Percentiles rank a stretch among this genome's conserved stretches.
These are phyloP conservation scores for Camponotus floridanus DNA, from an alignment of 1,140 invertebrate genomes.

Conservation along the genomic window DNA sequence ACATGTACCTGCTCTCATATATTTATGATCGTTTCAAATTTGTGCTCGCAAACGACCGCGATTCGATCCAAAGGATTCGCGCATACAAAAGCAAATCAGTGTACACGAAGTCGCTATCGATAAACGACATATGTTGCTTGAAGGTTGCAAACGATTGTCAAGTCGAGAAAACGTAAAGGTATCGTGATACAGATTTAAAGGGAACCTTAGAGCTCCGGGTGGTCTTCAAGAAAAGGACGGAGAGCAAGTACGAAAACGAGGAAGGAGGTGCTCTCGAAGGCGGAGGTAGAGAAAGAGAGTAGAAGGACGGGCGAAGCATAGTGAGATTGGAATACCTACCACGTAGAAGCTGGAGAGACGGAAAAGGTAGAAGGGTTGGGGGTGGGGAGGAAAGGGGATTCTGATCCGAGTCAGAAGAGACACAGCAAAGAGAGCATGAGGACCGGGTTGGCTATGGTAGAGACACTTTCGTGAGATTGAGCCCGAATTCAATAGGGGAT, in stretches of 20 bases:
- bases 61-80: slow-evolving; percentile 13
- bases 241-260: slow-evolving; percentile 55
- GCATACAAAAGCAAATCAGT: slow-evolving; percentile 24
- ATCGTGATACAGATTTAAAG: slow-evolving; percentile 58
- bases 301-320: slow-evolving; percentile 62
- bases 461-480: slow-evolving; percentile 85
- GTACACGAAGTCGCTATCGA: background rate
- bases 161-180: slow-evolving; percentile 51
- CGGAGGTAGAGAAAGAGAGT: slow-evolving; percentile 14
- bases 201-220: slow-evolving; percentile 23
- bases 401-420: slow-evolving; percentile 68
- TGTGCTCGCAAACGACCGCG: background rate
- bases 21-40: background rate
- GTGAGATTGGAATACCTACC: slow-evolving; percentile 74
- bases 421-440: slow-evolving; percentile 62
- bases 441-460: slow-evolving; percentile 72
- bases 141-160: slow-evolving; percentile 60
- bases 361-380: slow-evolving; percentile 22
- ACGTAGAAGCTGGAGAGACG: slow-evolving; percentile 64
- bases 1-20: background rate
- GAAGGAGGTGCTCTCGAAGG: slow-evolving; percentile 60
- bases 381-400: slow-evolving; percentile 28
- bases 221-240: slow-evolving; percentile 65
- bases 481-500: slow-evolving; percentile 85
- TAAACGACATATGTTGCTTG: slow-evolving; percentile 65